Evolutionary conservation across 2,888 invertebrate species (phyloP).

Genomic region (Candidula unifasciata): DNA sequence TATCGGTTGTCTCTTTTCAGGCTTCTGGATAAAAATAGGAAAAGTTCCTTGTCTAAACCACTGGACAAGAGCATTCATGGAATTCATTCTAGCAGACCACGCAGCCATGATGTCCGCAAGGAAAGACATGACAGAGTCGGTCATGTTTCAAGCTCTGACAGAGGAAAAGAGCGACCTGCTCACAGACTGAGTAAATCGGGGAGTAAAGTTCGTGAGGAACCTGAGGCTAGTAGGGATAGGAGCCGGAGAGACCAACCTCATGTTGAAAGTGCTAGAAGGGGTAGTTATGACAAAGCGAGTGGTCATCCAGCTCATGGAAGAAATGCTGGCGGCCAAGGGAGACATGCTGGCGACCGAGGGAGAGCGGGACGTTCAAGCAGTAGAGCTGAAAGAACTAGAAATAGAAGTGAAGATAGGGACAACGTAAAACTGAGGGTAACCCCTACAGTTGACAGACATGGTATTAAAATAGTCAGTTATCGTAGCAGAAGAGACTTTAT

Average conservation of each 20-base stretch:
- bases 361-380: background rate
- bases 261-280: background rate
- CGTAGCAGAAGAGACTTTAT: background rate
- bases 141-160: background rate
- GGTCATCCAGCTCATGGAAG: no score
- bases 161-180: background rate
- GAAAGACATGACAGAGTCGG: background rate
- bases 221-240: background rate
- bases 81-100: background rate
- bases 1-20: background rate
- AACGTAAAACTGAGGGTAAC: background rate
- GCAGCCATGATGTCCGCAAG: background rate
- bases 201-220: background rate
- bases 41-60: background rate
- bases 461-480: background rate
- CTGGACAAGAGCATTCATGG: background rate
- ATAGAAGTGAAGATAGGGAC: slow-evolving; percentile 4
- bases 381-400: background rate
- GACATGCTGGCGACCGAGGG: background rate
- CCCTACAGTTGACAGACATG: slow-evolving; percentile 1
- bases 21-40: background rate
- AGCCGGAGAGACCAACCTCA: background rate
- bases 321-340: background rate
- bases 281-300: background rate
- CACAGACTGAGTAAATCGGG: background rate